Conservation (phyloP, 2,797 vertebrate genomes). For the Philypnodon macrostomus region DNA sequence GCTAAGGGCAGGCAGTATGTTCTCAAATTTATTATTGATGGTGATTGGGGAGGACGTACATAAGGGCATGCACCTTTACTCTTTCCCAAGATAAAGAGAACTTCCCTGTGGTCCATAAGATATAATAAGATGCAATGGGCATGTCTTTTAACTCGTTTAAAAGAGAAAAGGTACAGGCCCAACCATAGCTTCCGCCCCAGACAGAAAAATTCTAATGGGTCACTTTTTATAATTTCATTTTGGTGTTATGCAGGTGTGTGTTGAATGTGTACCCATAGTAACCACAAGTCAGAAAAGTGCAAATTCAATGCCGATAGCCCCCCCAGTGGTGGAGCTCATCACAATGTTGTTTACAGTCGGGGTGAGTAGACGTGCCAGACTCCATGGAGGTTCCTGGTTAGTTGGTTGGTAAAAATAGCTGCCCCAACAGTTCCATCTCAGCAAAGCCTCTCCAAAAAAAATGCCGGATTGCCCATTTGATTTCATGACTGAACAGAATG, state of each 20-base stretch:
- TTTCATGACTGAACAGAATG: slow-evolving; percentile 81
- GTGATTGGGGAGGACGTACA: slow-evolving; percentile 21
- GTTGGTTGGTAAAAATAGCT: slow-evolving; percentile 80
- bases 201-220: slow-evolving; percentile 27
- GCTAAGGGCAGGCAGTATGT: slow-evolving; percentile 26
- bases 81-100: slow-evolving; percentile 55
- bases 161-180: slow-evolving; percentile 34
- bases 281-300: slow-evolving; percentile 78
- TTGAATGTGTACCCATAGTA: slow-evolving; percentile 70
- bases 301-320: slow-evolving; percentile 72
- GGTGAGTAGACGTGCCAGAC: slow-evolving; percentile 42
- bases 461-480: slow-evolving; percentile 70
- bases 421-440: slow-evolving; percentile 84
- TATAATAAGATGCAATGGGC: slow-evolving; percentile 46
- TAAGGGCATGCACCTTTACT: slow-evolving; percentile 28
- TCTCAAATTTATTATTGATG: slow-evolving; percentile 31
- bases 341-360: slow-evolving; percentile 50
- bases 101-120: slow-evolving; percentile 68
- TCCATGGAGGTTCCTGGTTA: slow-evolving; percentile 80
- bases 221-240: slow-evolving; percentile 41
- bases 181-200: slow-evolving; percentile 50
- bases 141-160: slow-evolving; percentile 55
- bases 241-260: slow-evolving; percentile 47
- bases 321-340: slow-evolving; percentile 47
- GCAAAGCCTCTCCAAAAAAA: slow-evolving; percentile 80